Evolutionary conservation across 2,113 vertebrate species (phyloP).

Genomic region (Elgaria multicarinata): DNA sequence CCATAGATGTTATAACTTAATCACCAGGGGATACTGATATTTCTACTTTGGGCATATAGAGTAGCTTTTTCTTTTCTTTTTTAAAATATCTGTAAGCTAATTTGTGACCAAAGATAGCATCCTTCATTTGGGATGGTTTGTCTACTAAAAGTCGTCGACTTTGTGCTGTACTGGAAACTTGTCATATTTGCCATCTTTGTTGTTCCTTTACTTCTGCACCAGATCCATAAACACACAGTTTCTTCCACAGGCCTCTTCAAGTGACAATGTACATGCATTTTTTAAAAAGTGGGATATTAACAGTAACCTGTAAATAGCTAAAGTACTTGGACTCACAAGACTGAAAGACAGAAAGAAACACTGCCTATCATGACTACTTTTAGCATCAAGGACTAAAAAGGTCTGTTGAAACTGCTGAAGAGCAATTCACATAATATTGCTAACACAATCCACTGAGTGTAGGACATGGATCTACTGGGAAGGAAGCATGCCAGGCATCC

Average conservation of each 20-base stretch:
- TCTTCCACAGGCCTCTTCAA: conserved; percentile 83
- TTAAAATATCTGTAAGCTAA: conserved; percentile 77
- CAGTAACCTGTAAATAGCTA: conserved; percentile 76
- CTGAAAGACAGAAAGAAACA: conserved; percentile 71
- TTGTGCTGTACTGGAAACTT: conserved; percentile 64
- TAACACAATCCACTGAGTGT: conserved; percentile 46
- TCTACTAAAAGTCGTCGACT: conserved; percentile 64
- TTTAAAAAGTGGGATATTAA: conserved; percentile 47
- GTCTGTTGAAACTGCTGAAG: conserved; percentile 55
- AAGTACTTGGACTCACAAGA: conserved; percentile 71
- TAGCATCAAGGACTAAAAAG: conserved; percentile 59
- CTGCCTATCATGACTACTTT: conserved; percentile 72
- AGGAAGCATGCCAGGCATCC: conserved; percentile 61
- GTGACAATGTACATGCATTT: conserved; percentile 69
- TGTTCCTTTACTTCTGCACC: conserved; percentile 67
- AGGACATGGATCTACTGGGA: conserved; percentile 34
- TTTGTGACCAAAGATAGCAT: conserved; percentile 96
- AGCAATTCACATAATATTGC: not conserved
- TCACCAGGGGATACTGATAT: conserved; percentile 62
- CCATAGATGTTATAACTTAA: conserved; percentile 42
- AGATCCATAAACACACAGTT: conserved; percentile 57
- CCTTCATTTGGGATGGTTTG: conserved; percentile 75
- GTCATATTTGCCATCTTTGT: conserved; percentile 49
- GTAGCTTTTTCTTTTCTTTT: conserved; percentile 61
- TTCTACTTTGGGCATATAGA: conserved; percentile 64